Evolutionary conservation across 2,113 vertebrate genomes (phyloP).

Genomic region (Oreochromis aureus): DNA sequence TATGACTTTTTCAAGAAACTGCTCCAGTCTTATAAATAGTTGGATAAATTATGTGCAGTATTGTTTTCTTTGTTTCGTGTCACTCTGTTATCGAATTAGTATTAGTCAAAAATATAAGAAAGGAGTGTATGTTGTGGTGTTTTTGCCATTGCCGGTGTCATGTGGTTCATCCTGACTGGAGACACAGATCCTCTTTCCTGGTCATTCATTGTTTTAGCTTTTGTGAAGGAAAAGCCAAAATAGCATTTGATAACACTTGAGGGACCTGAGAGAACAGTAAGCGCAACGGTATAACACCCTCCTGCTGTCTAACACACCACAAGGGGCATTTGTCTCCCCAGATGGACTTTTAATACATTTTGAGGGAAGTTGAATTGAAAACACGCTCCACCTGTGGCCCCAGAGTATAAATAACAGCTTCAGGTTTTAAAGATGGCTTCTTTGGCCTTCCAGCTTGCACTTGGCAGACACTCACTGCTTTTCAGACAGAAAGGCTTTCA

Average conservation of each 20-base stretch:
- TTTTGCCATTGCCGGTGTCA: not conserved
- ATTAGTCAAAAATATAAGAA: not conserved
- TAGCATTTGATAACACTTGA: conserved; percentile 49
- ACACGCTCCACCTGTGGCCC: not conserved
- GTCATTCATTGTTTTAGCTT: conserved; percentile 43
- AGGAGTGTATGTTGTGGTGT: not conserved
- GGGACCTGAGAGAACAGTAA: conserved; percentile 20
- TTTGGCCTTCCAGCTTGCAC: not conserved
- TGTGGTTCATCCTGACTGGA: not conserved
- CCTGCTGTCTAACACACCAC: not conserved
- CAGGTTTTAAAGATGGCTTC: not conserved
- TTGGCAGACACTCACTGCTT: not conserved
- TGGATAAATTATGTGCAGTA: not conserved
- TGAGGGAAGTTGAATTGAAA: not conserved
- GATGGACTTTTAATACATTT: conserved; percentile 1
- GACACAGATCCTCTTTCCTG: conserved; percentile 36
- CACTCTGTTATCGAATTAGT: not conserved
- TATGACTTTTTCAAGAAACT: accelerated
- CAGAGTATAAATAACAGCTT: not conserved
- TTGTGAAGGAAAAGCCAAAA: conserved; percentile 55
- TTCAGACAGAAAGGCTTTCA: not conserved
- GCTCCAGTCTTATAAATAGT: not conserved
- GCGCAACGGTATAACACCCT: not conserved
- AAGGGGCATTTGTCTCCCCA: conserved; percentile 11
- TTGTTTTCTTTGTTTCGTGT: not conserved